Conservation (phyloP, 2,888 invertebrate genomes). For the Drosophila sordidapex region DNA sequence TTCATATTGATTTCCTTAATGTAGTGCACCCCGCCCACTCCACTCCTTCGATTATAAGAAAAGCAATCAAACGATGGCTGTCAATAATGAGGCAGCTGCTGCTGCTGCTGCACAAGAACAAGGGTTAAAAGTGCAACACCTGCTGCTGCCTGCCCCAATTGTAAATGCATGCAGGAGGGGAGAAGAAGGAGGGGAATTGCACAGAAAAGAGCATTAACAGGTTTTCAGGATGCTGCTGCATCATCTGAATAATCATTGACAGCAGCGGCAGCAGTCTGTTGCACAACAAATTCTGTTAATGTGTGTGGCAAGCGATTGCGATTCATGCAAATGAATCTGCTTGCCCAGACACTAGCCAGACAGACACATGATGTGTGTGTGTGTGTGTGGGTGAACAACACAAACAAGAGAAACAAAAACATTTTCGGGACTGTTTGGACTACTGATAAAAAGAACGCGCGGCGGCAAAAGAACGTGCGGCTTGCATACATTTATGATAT, state of each 20-base stretch:
- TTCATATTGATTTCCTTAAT: background rate
- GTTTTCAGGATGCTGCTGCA: constrained; percentile 11
- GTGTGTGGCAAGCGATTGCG: constrained; percentile 9
- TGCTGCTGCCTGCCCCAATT: constrained; percentile 25
- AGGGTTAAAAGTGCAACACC: constrained; percentile 37
- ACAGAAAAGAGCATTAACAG: constrained; percentile 9
- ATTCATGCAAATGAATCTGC: constrained; percentile 4
- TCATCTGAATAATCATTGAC: constrained; percentile 1
- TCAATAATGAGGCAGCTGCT: constrained; percentile 21
- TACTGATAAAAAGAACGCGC: constrained; percentile 47
- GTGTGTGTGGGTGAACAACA: constrained; percentile 1
- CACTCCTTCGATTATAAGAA: background rate
- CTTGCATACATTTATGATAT: constrained; percentile 68
- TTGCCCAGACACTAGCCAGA: constrained; percentile 24
- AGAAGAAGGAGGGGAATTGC: background rate
- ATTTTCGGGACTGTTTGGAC: constrained; percentile 13
- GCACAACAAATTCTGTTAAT: background rate
- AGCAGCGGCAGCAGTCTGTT: background rate
- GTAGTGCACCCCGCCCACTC: background rate
- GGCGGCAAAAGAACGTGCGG: constrained; percentile 4
- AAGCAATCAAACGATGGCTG: constrained; percentile 9
- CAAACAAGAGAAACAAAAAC: background rate
- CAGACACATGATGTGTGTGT: constrained; percentile 7
- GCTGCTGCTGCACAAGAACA: constrained; percentile 18
- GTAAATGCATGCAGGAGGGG: constrained; percentile 8